Evolutionary conservation across 2,113 vertebrate species (phyloP).

Genomic region (Stomatorhinus ivindoensis): DNA sequence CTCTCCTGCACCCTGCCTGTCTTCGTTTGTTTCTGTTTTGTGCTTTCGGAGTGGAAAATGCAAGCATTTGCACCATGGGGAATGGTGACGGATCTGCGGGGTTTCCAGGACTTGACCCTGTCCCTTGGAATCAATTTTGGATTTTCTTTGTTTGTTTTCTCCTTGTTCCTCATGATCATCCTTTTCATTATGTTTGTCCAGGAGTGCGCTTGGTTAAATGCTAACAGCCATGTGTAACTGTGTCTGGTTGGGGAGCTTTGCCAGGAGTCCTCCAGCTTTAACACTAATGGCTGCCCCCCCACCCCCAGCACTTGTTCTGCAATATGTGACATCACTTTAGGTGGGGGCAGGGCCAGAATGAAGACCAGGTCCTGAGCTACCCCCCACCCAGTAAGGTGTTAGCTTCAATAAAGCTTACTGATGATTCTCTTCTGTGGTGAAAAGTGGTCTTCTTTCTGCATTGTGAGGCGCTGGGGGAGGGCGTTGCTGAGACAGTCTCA

Average conservation of each 20-base stretch:
- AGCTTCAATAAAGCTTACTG: constrained; percentile 36
- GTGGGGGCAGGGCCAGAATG: background rate
- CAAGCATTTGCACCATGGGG: background rate
- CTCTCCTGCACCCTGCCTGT: background rate
- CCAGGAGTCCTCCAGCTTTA: background rate
- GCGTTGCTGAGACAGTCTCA: background rate
- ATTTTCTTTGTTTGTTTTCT: background rate
- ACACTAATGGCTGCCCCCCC: background rate
- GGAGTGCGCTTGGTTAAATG: constrained; percentile 25
- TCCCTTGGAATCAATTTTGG: background rate
- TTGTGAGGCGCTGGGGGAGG: background rate
- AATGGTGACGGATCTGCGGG: background rate
- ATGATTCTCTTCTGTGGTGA: constrained; percentile 17
- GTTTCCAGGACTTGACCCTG: background rate
- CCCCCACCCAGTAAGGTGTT: constrained; percentile 32
- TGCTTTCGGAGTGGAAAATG: background rate
- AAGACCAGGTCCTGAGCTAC: background rate
- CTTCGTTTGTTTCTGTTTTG: background rate
- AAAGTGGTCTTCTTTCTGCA: background rate
- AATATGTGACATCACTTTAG: background rate
- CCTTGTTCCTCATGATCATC: constrained; percentile 2
- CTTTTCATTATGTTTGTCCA: constrained; percentile 25
- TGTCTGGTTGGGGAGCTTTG: background rate
- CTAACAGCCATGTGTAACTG: constrained; percentile 15
- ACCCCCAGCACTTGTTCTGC: background rate